A percentile compares a stretch with the other conserved stretches of the same genome.
Evolutionary conservation across 2,888 invertebrate genomes (phyloP).

Genomic region (Bimastos eiseni): DNA sequence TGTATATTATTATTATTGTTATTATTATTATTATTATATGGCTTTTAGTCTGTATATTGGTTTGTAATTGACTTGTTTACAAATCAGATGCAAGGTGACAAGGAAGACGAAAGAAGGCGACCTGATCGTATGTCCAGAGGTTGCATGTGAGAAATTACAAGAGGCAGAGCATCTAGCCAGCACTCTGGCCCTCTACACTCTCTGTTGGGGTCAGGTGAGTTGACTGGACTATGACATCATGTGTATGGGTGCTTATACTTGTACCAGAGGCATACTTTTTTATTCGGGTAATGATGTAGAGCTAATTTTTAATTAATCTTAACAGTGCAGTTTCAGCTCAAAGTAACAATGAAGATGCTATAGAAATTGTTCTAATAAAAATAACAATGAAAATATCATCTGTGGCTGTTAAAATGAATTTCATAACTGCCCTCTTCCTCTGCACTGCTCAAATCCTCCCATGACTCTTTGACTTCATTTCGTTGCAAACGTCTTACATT

Average conservation of each 20-base stretch:
- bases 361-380: too few species aligned
- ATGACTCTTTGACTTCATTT: slow-evolving; percentile 50
- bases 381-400: slow-evolving; percentile 30
- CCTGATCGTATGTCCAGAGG: slow-evolving; percentile 35
- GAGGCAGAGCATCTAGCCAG: slow-evolving; percentile 59
- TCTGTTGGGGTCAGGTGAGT: slow-evolving; percentile 56
- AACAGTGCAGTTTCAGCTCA: background rate
- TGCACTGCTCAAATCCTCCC: slow-evolving; percentile 46
- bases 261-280: background rate
- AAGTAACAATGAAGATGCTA: background rate
- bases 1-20: too few species aligned
- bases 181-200: slow-evolving; percentile 57
- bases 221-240: background rate
- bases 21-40: too few species aligned
- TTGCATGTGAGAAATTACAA: slow-evolving; percentile 52
- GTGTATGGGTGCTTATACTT: background rate
- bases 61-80: background rate
- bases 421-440: background rate
- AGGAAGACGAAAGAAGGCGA: slow-evolving; percentile 35
- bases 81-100: slow-evolving; percentile 32
- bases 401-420: too few species aligned
- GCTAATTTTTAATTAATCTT: background rate
- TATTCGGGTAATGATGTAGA: background rate
- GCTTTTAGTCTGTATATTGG: too few species aligned
- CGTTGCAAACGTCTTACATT: slow-evolving; percentile 25